Base-by-base conservation (phyloP, 1,140 invertebrate genomes). In the Pseudomyrmex sp. region DNA sequence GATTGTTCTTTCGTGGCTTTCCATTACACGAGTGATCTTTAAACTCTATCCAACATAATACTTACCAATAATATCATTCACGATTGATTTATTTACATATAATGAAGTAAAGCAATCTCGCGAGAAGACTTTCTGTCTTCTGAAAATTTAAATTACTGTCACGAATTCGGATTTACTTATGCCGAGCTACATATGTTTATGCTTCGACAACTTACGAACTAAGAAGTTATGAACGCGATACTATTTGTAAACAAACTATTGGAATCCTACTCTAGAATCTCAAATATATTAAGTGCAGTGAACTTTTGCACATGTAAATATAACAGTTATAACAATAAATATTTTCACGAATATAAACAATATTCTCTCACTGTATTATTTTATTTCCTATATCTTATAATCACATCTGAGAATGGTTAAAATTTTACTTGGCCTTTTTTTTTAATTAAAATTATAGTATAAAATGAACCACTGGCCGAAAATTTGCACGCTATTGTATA, bases 291-390 rank as follows among this genome's bases (percentile, higher is more conserved):
- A 46, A 18, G n/a, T 65, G n/a, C 26, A 15, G 26, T 35, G 18
- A 66, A 66, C 4, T 48, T 48, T 66, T 66, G 63, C 63, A 66
- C n/a, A 66, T 48, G 65, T 66, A 66, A 20, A 66, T 66, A 66
- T 66, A 18, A 48, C 35, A 35, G 5, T 66, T 66, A 66, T 48
- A 48, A 48, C 10, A 66, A 48, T 66, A 66, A 66, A 48, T 66
- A 66, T 48, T 48, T 66, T 20, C 10, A 66, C 5, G 1, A 66
- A 52, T 4, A 52, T 52, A 10, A 52, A 13, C 50, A 52, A 52
- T 52, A 52, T 52, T 52, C 3, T 48, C 46, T 20, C 2, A 26
- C 48, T 69, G 26, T 15, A 69, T 69, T 52, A 69, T 69, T 26
- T 69, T 13, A 18, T 52, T 68, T 20, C 12, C 13, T n/a, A 69